phyloP scores from a whole-genome alignment of 2,113 vertebrate species.

The Corydoras sp. region DNA sequence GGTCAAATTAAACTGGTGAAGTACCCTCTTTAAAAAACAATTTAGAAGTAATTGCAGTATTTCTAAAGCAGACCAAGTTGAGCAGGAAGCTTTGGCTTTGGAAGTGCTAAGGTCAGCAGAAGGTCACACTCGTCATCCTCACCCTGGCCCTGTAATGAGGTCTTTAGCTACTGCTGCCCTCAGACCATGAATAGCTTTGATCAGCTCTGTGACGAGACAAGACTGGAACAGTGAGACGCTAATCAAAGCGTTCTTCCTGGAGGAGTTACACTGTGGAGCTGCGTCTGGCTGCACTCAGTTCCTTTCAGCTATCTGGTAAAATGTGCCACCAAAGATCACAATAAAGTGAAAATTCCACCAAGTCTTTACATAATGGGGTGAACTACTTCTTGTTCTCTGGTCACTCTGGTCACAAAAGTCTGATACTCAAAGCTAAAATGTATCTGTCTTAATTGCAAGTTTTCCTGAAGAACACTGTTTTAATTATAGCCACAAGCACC shows the following conservation, averaged over 20 bases:
- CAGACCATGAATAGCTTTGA: slow-evolving; percentile 51
- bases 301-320: slow-evolving; percentile 6
- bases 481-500: no score
- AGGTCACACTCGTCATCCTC: slow-evolving; percentile 37
- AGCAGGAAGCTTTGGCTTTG: slow-evolving; percentile 7
- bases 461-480: no score
- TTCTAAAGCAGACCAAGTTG: no score
- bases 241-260: slow-evolving; percentile 34
- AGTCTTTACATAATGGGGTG: no score
- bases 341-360: no score
- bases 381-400: no score
- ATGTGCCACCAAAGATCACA: background rate
- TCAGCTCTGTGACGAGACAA: slow-evolving; percentile 33
- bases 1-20: no score
- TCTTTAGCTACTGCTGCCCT: slow-evolving; percentile 40
- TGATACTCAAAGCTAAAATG: no score
- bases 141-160: slow-evolving; percentile 42
- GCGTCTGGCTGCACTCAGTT: slow-evolving; percentile 5
- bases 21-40: no score
- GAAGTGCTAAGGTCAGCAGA: slow-evolving; percentile 35
- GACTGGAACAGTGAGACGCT: slow-evolving; percentile 12
- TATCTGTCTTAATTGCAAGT: no score
- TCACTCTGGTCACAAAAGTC: no score
- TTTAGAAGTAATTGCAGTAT: no score
- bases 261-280: slow-evolving; percentile 13